Base-by-base conservation (phyloP, 2,797 vertebrate genomes). In the Chloroceryle amazona region DNA sequence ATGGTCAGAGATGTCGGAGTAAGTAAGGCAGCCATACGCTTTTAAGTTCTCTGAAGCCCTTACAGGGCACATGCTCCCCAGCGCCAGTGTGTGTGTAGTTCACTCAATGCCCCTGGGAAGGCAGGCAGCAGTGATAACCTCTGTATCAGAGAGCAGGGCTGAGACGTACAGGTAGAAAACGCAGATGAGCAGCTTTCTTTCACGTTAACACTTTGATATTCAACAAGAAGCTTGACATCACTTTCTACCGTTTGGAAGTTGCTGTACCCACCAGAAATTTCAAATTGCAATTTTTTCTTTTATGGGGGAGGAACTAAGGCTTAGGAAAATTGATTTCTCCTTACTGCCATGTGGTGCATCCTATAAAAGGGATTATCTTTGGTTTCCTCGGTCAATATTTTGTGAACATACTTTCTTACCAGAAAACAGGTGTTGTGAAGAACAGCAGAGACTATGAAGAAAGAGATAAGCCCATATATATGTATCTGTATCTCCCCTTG, bases 1-100 rank as follows among this genome's bases (percentile, higher is more conserved):
- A 0, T 0, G 5, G 11, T 21, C 42, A 70, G 46, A 81, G 75
- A 70, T 7, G 15, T 14, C 21, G 7, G 4, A 73, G 22, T 37
- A 66, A 21, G 19, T 25, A 7, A 63, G 28, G n/a, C 52, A 81
- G 22, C 9, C 47, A 33, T 52, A 29, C 1, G 3, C 2, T 41
- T 70, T 42, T 41, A 21, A 47, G 44, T 31, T n/a, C 21, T 70
- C 63, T 78, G 85, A 67, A 87, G 52, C 7, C 26, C 11, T 67
- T 26, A 9, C 0, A 1, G 8, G 55, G 21, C 4, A 0, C 0
- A 0, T 9, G 33, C 11, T 65, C 18, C 65, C 37, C 49, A 57
- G 1, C 22, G 21, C 11, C 44, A 13, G 7, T 7, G 13, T 33
- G 11, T 49, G 13, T 39, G 2, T 21, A 26, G 11, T n/a, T 80